Conservation (phyloP, 1,140 invertebrate genomes). For the Zaprionus africanus region DNA sequence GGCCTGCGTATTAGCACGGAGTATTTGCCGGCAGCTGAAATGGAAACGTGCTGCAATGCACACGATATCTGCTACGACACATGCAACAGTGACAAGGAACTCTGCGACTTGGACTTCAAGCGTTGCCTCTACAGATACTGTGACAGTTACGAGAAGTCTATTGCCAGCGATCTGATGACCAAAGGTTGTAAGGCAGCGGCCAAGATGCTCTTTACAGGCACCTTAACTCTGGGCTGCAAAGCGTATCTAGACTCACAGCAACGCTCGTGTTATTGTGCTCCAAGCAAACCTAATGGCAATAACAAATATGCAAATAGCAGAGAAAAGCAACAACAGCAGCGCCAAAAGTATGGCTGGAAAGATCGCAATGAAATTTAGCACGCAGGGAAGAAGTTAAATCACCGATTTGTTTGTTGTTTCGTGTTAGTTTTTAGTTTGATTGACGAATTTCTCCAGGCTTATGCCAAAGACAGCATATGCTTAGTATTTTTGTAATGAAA, state of each 20-base stretch:
- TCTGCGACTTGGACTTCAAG: slow-evolving; percentile 94
- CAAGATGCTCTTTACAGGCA: slow-evolving; percentile 92
- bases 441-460: slow-evolving; percentile 50
- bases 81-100: slow-evolving; percentile 93
- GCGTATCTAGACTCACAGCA: slow-evolving; percentile 92
- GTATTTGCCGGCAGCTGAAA: slow-evolving; percentile 90
- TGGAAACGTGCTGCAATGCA: slow-evolving; percentile 93
- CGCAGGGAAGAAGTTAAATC: neutral
- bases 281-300: slow-evolving; percentile 42
- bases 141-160: slow-evolving; percentile 87
- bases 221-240: slow-evolving; percentile 92
- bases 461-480: slow-evolving; percentile 29
- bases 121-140: slow-evolving; percentile 93
- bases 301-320: slow-evolving; percentile 59
- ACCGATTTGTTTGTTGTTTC: slow-evolving; percentile 48
- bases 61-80: slow-evolving; percentile 97
- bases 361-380: slow-evolving; percentile 76
- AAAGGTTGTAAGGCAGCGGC: slow-evolving; percentile 93
- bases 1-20: slow-evolving; percentile 90
- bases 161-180: slow-evolving; percentile 87
- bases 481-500: slow-evolving; percentile 50
- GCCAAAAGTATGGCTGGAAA: slow-evolving; percentile 80
- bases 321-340: slow-evolving; percentile 70
- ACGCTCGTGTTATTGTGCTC: slow-evolving; percentile 90
- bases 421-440: slow-evolving; percentile 34